Conservation (phyloP, 1,140 invertebrate genomes). For the Hyles vespertilio region DNA sequence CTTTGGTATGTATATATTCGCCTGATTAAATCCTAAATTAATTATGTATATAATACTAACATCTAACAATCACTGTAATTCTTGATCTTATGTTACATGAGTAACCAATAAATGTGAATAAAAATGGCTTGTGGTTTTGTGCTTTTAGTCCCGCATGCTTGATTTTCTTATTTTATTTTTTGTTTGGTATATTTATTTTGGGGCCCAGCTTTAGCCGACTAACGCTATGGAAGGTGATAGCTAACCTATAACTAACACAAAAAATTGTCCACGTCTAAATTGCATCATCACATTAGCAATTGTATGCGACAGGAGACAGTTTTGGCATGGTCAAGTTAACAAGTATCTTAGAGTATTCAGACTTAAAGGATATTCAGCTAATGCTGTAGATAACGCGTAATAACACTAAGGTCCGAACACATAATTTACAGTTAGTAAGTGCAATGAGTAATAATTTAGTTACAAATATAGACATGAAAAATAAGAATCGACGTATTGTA, state of each 20-base stretch:
- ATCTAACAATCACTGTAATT: conserved; percentile 53
- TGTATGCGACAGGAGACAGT: too few relatives aligned
- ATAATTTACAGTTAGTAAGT: neutral
- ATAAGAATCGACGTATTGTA: neutral
- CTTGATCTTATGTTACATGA: conserved; percentile 56
- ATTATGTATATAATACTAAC: conserved; percentile 24
- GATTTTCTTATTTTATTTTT: conserved; percentile 23
- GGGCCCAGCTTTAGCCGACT: conserved; percentile 38
- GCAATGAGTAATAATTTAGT: too few relatives aligned
- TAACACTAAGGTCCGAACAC: neutral
- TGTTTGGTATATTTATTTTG: conserved; percentile 42
- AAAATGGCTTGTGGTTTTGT: conserved; percentile 69
- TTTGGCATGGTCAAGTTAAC: too few relatives aligned
- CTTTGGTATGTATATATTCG: conserved; percentile 43
- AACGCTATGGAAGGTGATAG: neutral
- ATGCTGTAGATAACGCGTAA: neutral
- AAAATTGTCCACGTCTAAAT: too few relatives aligned
- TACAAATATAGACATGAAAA: too few relatives aligned
- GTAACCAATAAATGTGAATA: conserved; percentile 72
- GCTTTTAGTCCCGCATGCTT: conserved; percentile 72
- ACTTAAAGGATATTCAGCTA: neutral
- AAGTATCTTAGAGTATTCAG: too few relatives aligned
- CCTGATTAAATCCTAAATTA: conserved; percentile 31
- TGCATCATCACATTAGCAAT: too few relatives aligned
- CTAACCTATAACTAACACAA: too few relatives aligned